Conservation (phyloP, 2,113 vertebrate genomes). For the Petrocephalus microphthalmus region DNA sequence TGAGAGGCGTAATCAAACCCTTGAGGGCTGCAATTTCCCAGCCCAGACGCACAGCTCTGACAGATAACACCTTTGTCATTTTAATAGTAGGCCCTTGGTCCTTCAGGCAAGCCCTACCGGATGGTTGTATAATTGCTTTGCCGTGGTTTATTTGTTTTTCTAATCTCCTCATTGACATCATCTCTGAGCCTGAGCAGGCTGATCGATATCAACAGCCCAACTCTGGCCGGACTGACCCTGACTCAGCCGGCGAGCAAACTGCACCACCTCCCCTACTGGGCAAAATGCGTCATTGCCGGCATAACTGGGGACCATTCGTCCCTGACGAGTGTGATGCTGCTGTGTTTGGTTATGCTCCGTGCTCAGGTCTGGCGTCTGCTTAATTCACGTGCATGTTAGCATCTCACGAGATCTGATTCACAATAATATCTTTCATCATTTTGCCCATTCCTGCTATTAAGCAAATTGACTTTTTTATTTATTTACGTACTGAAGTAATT, state of each 20-base stretch:
- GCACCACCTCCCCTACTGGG: not conserved
- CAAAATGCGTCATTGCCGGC: not conserved
- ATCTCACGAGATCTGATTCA: not conserved
- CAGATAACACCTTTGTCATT: not conserved
- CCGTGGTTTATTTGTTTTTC: constrained; percentile 30
- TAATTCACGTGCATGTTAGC: not conserved
- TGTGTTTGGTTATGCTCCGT: not conserved
- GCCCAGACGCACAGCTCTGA: not conserved
- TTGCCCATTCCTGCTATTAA: not conserved
- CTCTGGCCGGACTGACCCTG: not conserved
- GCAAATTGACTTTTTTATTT: not conserved
- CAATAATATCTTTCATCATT: not conserved
- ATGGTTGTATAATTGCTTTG: constrained; percentile 23
- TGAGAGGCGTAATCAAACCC: not conserved
- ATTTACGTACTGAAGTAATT: not conserved
- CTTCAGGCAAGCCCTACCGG: constrained; percentile 6
- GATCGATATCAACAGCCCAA: constrained; percentile 19
- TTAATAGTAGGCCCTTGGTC: not conserved
- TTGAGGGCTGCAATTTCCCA: not conserved
- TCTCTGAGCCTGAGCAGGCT: not conserved
- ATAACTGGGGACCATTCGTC: not conserved
- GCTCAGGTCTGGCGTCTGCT: not conserved
- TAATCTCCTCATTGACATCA: constrained; percentile 24
- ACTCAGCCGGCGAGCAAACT: not conserved
- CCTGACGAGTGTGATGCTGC: not conserved